Conservation (phyloP, 2,797 vertebrate genomes). For the Schizopygopsis pylzovi region DNA sequence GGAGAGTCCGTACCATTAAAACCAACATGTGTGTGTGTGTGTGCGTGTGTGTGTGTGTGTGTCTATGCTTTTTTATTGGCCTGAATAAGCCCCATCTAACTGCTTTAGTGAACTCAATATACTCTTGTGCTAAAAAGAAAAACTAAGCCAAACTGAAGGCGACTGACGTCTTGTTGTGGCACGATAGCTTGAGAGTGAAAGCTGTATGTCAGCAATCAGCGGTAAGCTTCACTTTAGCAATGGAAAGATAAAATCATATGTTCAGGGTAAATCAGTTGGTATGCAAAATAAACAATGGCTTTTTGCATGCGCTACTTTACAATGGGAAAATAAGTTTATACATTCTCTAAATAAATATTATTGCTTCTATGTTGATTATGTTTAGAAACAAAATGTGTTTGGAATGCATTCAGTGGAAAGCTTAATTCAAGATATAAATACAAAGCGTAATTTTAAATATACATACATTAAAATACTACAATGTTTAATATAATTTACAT, state of each 20-base stretch:
- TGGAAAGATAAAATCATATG: background rate
- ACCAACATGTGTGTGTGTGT: background rate
- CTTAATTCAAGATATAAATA: background rate
- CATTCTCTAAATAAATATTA: background rate
- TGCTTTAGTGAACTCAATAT: slow-evolving; percentile 17
- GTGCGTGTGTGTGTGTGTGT: slow-evolving; percentile 19
- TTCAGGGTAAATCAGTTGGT: background rate
- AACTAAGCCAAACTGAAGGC: background rate
- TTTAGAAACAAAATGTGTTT: background rate
- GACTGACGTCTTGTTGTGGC: background rate
- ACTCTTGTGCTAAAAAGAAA: no score
- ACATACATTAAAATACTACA: background rate
- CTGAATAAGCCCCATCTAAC: no score
- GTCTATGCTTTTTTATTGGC: no score
- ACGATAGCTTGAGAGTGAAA: background rate
- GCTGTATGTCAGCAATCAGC: background rate
- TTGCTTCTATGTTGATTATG: background rate
- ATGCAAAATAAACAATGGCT: background rate
- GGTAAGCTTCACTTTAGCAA: background rate
- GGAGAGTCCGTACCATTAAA: no score
- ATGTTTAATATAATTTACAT: background rate
- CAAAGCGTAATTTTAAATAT: background rate
- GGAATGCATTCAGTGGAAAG: background rate
- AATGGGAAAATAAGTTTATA: background rate
- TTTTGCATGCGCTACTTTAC: background rate